Evolutionary conservation across 2,888 invertebrate genomes (phyloP).

Genomic region (Pterobdella sp.): DNA sequence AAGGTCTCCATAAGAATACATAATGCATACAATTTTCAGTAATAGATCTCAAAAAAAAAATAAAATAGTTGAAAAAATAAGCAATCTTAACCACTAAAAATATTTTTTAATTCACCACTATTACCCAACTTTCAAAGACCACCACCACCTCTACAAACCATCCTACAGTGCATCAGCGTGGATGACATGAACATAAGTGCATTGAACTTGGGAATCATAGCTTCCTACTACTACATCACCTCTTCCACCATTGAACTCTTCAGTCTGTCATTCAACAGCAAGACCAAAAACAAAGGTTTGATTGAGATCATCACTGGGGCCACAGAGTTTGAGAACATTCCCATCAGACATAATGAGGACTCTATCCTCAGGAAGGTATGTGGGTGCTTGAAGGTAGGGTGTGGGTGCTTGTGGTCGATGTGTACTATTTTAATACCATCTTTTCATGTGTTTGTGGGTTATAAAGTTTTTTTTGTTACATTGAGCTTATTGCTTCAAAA

Average conservation of each 20-base stretch:
- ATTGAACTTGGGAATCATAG: conserved; percentile 97
- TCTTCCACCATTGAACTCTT: conserved; percentile 98
- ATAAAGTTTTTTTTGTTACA: neutral
- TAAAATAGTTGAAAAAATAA: too few species aligned
- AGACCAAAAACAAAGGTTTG: conserved; percentile 92
- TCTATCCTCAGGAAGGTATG: conserved; percentile 62
- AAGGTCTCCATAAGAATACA: conserved; percentile 56
- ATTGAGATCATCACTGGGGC: conserved; percentile 96
- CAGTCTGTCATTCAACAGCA: conserved; percentile 87
- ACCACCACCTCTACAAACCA: neutral
- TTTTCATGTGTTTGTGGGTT: neutral
- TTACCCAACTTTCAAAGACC: neutral
- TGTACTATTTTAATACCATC: neutral
- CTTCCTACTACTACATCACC: conserved; percentile 98
- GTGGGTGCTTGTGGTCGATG: neutral
- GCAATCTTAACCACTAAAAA: too few species aligned
- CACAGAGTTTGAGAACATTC: conserved; percentile 87
- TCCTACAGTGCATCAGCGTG: conserved; percentile 72
- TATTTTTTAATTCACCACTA: neutral
- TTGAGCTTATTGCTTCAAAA: too few species aligned
- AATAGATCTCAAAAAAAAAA: too few species aligned
- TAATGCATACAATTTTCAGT: too few species aligned
- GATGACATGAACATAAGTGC: conserved; percentile 96
- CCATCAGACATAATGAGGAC: conserved; percentile 90
- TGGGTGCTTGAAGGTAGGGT: neutral